Conservation (phyloP, 2,113 vertebrate genomes). For the Phyllopteryx taeniolatus region DNA sequence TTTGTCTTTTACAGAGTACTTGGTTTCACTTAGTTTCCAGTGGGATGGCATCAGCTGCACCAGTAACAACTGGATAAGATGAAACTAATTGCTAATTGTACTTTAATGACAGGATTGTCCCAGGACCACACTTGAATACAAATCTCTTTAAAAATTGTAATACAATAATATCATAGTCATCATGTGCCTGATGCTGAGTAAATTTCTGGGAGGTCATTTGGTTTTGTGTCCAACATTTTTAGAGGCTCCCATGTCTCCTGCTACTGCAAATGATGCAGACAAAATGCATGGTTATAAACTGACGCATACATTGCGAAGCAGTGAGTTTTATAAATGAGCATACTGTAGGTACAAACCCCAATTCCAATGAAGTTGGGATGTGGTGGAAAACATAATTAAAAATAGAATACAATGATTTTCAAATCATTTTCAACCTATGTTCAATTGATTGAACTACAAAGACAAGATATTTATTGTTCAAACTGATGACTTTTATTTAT, state of each 20-base stretch:
- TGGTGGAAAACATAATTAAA: too few relatives aligned
- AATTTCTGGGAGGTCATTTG: constrained; percentile 5
- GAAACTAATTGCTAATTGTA: constrained; percentile 30
- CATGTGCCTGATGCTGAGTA: not conserved
- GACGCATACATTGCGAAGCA: not conserved
- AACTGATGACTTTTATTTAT: too few relatives aligned
- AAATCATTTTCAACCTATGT: too few relatives aligned
- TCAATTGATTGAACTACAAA: too few relatives aligned
- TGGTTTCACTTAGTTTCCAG: constrained; percentile 13
- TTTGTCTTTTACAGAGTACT: constrained; percentile 18
- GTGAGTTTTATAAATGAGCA: not conserved
- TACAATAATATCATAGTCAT: constrained; percentile 9
- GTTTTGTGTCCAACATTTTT: constrained; percentile 24
- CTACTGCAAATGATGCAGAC: constrained; percentile 2
- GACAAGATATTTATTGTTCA: too few relatives aligned
- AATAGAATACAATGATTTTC: too few relatives aligned
- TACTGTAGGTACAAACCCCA: not conserved
- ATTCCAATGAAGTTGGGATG: too few relatives aligned
- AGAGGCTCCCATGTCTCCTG: constrained; percentile 2
- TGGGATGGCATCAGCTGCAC: constrained; percentile 11
- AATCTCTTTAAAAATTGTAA: constrained; percentile 22
- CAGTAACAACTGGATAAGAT: constrained; percentile 25
- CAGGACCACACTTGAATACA: constrained; percentile 2
- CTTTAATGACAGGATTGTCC: constrained; percentile 31
- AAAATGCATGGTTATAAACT: not conserved